These are phyloP conservation scores for Brachionus rubens DNA, from an alignment of 1,140 invertebrate species.

Conservation along the genomic window DNA sequence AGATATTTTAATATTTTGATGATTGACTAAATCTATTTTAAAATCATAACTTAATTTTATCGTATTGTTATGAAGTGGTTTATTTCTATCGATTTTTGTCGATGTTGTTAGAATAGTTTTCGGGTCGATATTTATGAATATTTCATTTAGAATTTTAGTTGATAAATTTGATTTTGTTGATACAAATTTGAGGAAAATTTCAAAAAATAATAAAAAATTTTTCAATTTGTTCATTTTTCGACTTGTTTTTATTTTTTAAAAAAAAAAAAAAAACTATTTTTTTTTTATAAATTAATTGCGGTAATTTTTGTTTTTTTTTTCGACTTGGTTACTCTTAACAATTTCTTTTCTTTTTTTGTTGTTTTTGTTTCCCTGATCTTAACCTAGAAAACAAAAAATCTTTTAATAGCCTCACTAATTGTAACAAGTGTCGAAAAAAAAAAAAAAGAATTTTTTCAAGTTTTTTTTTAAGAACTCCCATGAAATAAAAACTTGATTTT, in stretches of 20 bases:
- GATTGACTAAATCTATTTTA: not conserved
- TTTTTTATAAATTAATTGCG: constrained; percentile 7
- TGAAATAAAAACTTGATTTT: too few relatives aligned
- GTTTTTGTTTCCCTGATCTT: too few relatives aligned
- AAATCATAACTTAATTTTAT: not conserved
- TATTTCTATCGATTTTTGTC: not conserved
- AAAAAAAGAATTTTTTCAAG: too few relatives aligned
- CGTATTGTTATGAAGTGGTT: not conserved
- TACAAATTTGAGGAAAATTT: not conserved
- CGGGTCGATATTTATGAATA: constrained; percentile 32
- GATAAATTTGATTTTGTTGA: not conserved
- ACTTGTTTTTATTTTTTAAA: not conserved
- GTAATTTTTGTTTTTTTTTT: not conserved
- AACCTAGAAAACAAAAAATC: too few relatives aligned
- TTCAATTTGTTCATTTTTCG: not conserved
- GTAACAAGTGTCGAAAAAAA: too few relatives aligned
- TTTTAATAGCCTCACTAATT: too few relatives aligned
- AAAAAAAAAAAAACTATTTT: not conserved
- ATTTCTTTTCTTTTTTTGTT: too few relatives aligned
- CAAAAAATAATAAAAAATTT: not conserved
- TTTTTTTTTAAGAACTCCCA: too few relatives aligned
- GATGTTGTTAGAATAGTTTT: not conserved
- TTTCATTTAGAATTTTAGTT: constrained; percentile 4
- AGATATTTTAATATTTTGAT: too few relatives aligned
- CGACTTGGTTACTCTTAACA: constrained; percentile 19